These are phyloP conservation scores for Sus scrofa DNA, from an alignment of 2,113 vertebrate genomes.

Conservation along the genomic window T2T-Sscrofa CM000822.6:32717501-32718000, in stretches of 20 bases:
- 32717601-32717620: conserved; percentile 88
- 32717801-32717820: conserved; percentile 86
- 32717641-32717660: conserved; percentile 90
- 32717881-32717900: conserved; percentile 78
- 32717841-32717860: conserved; percentile 72
- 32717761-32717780: conserved; percentile 86
- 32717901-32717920: conserved; percentile 82
- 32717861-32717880: conserved; percentile 70
- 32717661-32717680: conserved; percentile 90
- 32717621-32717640: conserved; percentile 88
- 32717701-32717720: conserved; percentile 88
- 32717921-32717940: conserved; percentile 75
- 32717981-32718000: conserved; percentile 73
- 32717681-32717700: conserved; percentile 89
- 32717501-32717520: conserved; percentile 86
- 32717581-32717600: conserved; percentile 87
- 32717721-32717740: conserved; percentile 89
- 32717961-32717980: conserved; percentile 80
- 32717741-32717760: conserved; percentile 90
- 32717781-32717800: conserved; percentile 88
- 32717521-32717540: conserved; percentile 88
- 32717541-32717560: conserved; percentile 90
- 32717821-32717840: conserved; percentile 85
- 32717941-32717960: conserved; percentile 63
- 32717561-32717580: conserved; percentile 92